These are phyloP conservation scores for Drosophila quadrilineata DNA, from an alignment of 1,140 invertebrate genomes.

Conservation along the genomic window DNA sequence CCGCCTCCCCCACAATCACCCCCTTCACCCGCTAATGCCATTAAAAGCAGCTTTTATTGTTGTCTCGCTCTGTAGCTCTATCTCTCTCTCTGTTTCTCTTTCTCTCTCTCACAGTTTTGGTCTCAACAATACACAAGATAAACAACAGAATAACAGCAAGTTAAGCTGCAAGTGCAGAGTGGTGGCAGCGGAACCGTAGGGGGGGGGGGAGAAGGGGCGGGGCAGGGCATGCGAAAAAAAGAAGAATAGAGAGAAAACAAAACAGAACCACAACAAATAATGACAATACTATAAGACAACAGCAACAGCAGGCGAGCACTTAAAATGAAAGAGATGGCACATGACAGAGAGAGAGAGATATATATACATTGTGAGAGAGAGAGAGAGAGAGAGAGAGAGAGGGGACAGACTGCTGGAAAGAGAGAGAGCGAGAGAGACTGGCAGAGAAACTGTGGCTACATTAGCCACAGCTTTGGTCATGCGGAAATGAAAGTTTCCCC, in stretches of 20 bases:
- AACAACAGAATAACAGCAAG: conserved; percentile 13
- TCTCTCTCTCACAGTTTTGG: conserved; percentile 10
- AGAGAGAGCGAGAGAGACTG: neutral
- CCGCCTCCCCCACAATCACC: neutral
- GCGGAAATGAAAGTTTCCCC: conserved; percentile 68
- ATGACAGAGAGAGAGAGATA: neutral
- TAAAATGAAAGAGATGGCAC: neutral
- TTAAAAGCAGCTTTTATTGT: conserved; percentile 42
- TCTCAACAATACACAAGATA: conserved; percentile 52
- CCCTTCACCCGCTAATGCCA: conserved; percentile 58
- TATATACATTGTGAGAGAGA: neutral
- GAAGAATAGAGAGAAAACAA: too few relatives aligned
- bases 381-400: neutral
- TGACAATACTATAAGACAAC: conserved; percentile 73
- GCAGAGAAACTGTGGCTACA: too few relatives aligned
- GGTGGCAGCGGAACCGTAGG: too few relatives aligned
- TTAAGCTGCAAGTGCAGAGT: conserved; percentile 61
- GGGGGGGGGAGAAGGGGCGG: too few relatives aligned
- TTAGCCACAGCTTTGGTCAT: conserved; percentile 13
- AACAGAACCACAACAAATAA: conserved; percentile 75
- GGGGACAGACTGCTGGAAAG: neutral
- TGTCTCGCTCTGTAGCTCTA: conserved; percentile 12
- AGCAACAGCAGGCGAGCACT: conserved; percentile 39
- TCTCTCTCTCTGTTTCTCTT: conserved; percentile 14
- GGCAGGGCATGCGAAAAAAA: too few relatives aligned